phyloP scores from a whole-genome alignment of 2,888 invertebrate genomes.

The Octonoba sinensis region DNA sequence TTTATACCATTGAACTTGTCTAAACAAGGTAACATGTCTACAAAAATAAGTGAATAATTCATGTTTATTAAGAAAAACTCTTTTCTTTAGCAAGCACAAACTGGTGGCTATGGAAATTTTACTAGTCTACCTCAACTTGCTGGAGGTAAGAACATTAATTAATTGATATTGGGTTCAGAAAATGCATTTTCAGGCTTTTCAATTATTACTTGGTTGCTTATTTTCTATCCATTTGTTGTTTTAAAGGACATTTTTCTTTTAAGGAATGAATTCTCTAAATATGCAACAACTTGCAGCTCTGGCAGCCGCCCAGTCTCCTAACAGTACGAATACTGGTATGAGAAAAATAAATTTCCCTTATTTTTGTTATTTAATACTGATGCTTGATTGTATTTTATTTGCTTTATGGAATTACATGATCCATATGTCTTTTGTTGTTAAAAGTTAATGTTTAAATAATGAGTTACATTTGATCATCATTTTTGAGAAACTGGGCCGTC shows the following conservation, averaged over 20 bases:
- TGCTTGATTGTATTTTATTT: too few species aligned
- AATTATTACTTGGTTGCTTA: neutral
- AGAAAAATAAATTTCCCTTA: neutral
- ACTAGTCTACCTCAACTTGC: constrained; percentile 68
- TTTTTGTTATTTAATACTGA: neutral
- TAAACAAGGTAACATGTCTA: neutral
- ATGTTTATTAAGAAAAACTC: neutral
- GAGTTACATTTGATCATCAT: too few species aligned
- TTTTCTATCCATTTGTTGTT: neutral
- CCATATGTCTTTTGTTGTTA: too few species aligned
- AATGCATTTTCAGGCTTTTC: neutral
- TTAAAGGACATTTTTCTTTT: constrained; percentile 47
- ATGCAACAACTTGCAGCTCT: constrained; percentile 72
- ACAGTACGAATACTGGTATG: constrained; percentile 67
- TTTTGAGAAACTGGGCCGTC: too few species aligned
- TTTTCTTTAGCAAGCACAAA: constrained; percentile 69
- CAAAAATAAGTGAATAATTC: neutral
- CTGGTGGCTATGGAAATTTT: constrained; percentile 69
- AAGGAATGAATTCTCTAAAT: constrained; percentile 71
- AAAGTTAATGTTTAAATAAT: too few species aligned
- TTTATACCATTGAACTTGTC: neutral
- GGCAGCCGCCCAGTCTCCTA: constrained; percentile 68
- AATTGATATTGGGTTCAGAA: neutral
- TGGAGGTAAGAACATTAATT: constrained; percentile 50
- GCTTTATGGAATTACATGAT: too few species aligned